Evolutionary conservation across 2,888 invertebrate species (phyloP).

Genomic region (Caradrina clavipalpis): DNA sequence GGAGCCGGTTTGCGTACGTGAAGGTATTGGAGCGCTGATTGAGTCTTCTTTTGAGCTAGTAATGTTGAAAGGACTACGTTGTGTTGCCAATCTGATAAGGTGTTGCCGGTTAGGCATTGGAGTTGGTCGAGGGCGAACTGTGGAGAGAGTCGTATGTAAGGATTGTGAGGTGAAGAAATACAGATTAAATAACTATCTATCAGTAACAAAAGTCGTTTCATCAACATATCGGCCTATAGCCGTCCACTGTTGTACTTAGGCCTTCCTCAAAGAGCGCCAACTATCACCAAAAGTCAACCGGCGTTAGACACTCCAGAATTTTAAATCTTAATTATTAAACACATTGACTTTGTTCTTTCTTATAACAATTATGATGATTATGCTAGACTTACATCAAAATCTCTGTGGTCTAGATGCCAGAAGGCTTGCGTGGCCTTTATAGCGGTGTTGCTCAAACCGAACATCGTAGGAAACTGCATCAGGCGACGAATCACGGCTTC

Average conservation of each 20-base stretch:
- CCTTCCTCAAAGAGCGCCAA: no score
- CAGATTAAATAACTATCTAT: no score
- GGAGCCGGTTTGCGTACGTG: conserved; percentile 91
- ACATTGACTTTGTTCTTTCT: no score
- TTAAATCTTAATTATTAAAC: no score
- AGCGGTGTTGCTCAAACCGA: conserved; percentile 93
- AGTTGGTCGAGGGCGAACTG: conserved; percentile 93
- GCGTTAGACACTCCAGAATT: no score
- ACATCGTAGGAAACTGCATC: conserved; percentile 95
- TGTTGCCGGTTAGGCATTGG: conserved; percentile 91
- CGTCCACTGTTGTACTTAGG: no score
- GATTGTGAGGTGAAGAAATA: no score
- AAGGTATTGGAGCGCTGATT: conserved; percentile 93
- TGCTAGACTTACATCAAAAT: conserved; percentile 92
- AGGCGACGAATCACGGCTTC: conserved; percentile 93
- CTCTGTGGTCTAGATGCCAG: conserved; percentile 97
- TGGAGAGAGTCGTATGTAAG: not conserved
- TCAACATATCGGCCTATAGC: no score
- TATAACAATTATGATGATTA: not conserved
- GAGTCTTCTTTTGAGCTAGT: conserved; percentile 92
- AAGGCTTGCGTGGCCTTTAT: conserved; percentile 96
- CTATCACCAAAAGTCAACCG: no score
- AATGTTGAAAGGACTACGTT: conserved; percentile 92
- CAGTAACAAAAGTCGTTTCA: not conserved
- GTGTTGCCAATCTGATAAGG: conserved; percentile 94